phyloP scores from a whole-genome alignment of 2,113 vertebrate genomes.

The Diadophis punctatus region DNA sequence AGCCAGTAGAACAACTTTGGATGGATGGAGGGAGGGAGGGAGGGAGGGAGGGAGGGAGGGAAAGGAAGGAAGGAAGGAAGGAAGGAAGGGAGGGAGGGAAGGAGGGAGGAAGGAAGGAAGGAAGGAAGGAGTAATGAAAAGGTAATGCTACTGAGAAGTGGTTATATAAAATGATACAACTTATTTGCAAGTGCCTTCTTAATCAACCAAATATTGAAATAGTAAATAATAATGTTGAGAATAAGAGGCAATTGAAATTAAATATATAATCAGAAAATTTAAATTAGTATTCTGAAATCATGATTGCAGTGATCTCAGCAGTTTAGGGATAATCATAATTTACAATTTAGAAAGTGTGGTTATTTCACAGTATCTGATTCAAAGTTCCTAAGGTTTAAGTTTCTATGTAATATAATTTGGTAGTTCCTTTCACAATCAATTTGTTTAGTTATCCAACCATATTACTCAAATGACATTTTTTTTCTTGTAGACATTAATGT shows the following conservation, averaged over 20 bases:
- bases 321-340: not conserved
- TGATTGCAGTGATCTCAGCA: not conserved
- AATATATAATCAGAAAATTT: not conserved
- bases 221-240: not conserved
- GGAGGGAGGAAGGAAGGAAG: not conserved
- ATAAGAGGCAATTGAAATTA: not conserved
- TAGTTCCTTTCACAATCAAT: not conserved
- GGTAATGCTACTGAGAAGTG: not conserved
- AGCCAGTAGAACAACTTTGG: not conserved
- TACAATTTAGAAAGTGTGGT: not conserved
- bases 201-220: not conserved
- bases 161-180: not conserved
- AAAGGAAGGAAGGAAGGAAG: not conserved
- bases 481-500: not conserved
- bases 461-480: not conserved
- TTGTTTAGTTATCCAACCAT: not conserved
- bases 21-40: not conserved
- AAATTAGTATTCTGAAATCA: not conserved
- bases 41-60: not conserved
- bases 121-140: not conserved
- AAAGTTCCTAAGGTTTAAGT: too few species aligned
- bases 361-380: not conserved
- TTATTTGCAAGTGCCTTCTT: not conserved
- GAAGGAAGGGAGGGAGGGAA: not conserved
- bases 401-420: not conserved